Evolutionary conservation across 2,113 vertebrate species (phyloP).

Genomic region (Ailurus styani): DNA sequence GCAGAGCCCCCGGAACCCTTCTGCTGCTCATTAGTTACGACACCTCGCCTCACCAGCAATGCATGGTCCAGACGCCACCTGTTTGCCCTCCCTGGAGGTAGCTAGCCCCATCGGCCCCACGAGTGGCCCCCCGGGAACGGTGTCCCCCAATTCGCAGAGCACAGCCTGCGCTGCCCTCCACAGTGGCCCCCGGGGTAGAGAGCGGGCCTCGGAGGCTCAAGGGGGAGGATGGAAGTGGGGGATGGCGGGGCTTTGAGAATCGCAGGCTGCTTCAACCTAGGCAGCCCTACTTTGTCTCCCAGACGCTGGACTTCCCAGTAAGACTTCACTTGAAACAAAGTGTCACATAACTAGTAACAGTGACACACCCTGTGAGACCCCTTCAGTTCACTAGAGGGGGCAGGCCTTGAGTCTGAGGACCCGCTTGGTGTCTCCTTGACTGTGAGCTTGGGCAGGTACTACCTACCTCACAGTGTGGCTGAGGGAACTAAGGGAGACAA

Average conservation of each 20-base stretch:
- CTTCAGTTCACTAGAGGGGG: background rate
- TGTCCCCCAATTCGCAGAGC: background rate
- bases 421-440: too few species aligned
- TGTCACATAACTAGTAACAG: background rate
- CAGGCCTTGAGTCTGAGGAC: background rate
- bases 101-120: background rate
- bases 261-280: background rate
- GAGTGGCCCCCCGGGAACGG: background rate
- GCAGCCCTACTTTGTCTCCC: background rate
- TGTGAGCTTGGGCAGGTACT: background rate
- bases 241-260: background rate
- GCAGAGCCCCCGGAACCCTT: background rate
- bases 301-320: background rate
- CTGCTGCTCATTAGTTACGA: background rate
- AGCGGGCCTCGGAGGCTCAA: background rate
- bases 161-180: background rate
- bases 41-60: background rate
- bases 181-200: background rate
- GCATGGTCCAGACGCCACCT: background rate
- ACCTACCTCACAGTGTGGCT: background rate
- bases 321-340: background rate
- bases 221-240: fast-evolving
- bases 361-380: background rate
- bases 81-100: background rate
- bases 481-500: background rate